These are phyloP conservation scores for Ceyx erithaca DNA, from an alignment of 2,797 vertebrate genomes.

Conservation along the genomic window DNA sequence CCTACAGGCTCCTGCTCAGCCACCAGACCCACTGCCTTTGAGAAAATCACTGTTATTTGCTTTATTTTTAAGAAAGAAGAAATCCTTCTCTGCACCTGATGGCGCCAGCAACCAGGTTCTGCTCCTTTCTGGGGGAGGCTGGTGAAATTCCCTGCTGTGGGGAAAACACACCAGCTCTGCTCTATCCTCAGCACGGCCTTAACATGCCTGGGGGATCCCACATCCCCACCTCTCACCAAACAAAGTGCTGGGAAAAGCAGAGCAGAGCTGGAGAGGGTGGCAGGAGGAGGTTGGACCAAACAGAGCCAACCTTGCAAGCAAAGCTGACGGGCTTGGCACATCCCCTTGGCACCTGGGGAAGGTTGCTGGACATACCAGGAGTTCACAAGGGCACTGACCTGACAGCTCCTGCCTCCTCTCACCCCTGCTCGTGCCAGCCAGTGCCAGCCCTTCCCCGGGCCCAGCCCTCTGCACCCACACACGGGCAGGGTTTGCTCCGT, in stretches of 20 bases:
- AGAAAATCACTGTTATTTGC: not conserved
- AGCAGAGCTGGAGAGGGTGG: not conserved
- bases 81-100: not conserved
- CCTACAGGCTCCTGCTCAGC: not conserved
- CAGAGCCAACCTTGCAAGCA: not conserved
- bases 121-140: not conserved
- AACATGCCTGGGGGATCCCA: fast-evolving
- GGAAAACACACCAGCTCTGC: too few relatives aligned
- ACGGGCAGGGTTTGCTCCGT: fast-evolving
- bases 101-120: fast-evolving
- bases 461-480: not conserved
- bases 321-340: not conserved
- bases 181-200: fast-evolving
- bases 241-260: not conserved
- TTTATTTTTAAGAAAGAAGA: not conserved
- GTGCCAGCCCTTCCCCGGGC: fast-evolving
- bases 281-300: not conserved
- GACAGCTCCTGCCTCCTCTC: not conserved
- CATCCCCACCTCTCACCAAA: not conserved
- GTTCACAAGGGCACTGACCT: not conserved
- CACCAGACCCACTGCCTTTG: not conserved
- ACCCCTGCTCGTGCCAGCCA: not conserved
- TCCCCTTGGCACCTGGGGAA: not conserved
- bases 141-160: too few relatives aligned
- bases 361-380: not conserved